phyloP scores from a whole-genome alignment of 2,888 invertebrate genomes.

The Andricus curvator region DNA sequence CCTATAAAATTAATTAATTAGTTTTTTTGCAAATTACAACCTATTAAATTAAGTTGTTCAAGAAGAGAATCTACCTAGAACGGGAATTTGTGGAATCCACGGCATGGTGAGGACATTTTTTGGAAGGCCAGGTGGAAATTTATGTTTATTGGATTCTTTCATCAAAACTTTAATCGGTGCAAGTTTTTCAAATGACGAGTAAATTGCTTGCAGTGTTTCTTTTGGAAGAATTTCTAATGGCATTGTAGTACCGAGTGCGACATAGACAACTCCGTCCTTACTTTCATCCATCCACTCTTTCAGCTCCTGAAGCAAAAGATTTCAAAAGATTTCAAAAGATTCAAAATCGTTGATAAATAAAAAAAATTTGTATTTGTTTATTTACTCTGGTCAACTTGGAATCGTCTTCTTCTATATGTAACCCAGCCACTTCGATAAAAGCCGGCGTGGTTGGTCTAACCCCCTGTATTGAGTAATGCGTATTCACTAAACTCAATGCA shows the following conservation, averaged over 20 bases:
- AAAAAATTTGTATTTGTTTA: no score
- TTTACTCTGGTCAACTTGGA: constrained; percentile 52
- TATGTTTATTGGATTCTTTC: constrained; percentile 61
- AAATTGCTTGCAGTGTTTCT: constrained; percentile 56
- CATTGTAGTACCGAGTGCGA: constrained; percentile 72
- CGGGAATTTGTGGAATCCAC: constrained; percentile 68
- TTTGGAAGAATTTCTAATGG: constrained; percentile 66
- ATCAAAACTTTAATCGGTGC: constrained; percentile 68
- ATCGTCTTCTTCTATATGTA: constrained; percentile 77
- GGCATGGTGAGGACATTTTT: constrained; percentile 66
- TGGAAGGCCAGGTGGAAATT: constrained; percentile 63
- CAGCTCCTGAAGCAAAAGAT: constrained; percentile 63
- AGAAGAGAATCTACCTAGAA: constrained; percentile 59
- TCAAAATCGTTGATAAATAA: no score
- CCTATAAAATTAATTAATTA: neutral
- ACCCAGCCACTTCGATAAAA: constrained; percentile 80
- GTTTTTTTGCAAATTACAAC: neutral
- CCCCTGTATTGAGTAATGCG: constrained; percentile 78
- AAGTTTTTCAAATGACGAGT: constrained; percentile 65
- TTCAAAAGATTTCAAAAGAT: constrained; percentile 48
- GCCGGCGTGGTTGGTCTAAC: constrained; percentile 77
- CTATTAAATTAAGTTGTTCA: no score
- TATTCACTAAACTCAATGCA: constrained; percentile 79
- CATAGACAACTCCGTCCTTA: constrained; percentile 67
- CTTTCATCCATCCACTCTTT: constrained; percentile 72